Evolutionary conservation across 2,113 vertebrate genomes (phyloP).

Genomic region (Nycticryphes semicollaris): DNA sequence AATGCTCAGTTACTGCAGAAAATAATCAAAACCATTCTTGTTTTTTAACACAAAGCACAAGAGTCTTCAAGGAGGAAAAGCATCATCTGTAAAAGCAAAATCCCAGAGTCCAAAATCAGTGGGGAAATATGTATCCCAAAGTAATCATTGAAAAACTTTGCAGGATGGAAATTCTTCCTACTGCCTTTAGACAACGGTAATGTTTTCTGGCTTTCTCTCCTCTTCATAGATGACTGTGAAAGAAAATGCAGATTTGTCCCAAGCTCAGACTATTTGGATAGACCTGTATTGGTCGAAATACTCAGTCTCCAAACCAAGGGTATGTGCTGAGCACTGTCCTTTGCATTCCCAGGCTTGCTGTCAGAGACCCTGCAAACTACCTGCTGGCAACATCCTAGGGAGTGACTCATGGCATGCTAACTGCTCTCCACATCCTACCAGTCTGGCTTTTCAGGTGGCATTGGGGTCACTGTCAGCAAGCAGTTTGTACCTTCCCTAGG

Average conservation of each 20-base stretch:
- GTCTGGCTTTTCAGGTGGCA: background rate
- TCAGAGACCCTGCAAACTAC: background rate
- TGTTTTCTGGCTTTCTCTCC: background rate
- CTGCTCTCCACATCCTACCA: background rate
- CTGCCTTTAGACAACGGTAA: background rate
- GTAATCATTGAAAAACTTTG: background rate
- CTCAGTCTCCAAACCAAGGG: background rate
- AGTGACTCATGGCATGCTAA: background rate
- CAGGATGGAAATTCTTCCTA: background rate
- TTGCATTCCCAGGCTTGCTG: background rate
- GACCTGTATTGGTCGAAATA: background rate
- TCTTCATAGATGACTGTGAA: background rate
- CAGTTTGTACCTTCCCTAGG: background rate
- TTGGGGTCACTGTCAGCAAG: background rate
- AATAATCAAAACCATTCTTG: background rate
- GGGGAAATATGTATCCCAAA: background rate
- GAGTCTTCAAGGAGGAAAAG: background rate
- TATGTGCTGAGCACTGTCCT: rapidly evolving
- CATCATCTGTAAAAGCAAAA: background rate
- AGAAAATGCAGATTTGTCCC: background rate
- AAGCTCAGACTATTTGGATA: background rate
- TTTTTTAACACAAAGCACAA: background rate
- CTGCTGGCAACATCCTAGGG: background rate
- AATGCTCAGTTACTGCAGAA: background rate
- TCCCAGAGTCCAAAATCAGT: background rate